phyloP scores from a whole-genome alignment of 2,888 invertebrate species.

The Lacanobia wlatinum region DNA sequence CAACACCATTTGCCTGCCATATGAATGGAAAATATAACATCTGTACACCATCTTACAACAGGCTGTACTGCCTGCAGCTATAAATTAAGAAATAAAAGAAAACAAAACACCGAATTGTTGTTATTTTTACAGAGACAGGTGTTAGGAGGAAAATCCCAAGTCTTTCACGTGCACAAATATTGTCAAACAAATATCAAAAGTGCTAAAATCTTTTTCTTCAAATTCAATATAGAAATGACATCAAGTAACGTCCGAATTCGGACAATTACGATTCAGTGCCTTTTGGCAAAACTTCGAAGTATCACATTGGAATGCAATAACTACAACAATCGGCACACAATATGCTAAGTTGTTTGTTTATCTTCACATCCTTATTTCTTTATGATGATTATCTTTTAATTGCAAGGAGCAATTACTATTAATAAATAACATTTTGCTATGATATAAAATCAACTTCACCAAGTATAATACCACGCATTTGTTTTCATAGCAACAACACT shows the following conservation, averaged over 20 bases:
- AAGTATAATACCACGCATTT: background rate
- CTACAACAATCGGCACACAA: background rate
- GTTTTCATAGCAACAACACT: background rate
- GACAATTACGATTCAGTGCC: background rate
- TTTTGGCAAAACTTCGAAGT: background rate
- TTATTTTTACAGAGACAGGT: background rate
- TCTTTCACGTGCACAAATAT: background rate
- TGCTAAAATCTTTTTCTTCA: background rate
- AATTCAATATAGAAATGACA: background rate
- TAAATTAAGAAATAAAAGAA: background rate
- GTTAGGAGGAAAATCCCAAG: constrained; percentile 6
- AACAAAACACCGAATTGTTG: background rate
- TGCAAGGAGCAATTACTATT: too few relatives aligned
- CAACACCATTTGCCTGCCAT: too few relatives aligned
- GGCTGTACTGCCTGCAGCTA: background rate
- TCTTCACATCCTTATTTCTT: constrained; percentile 23
- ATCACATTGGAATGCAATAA: background rate
- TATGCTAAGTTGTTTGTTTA: constrained; percentile 10
- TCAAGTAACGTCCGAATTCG: background rate
- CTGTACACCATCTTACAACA: background rate
- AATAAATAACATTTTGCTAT: background rate
- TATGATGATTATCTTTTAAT: constrained; percentile 13
- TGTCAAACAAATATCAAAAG: background rate
- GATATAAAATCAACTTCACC: background rate
- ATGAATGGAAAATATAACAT: background rate